Evolutionary conservation across 2,888 invertebrate species (phyloP).

Genomic region (Falcaria lacertinaria): DNA sequence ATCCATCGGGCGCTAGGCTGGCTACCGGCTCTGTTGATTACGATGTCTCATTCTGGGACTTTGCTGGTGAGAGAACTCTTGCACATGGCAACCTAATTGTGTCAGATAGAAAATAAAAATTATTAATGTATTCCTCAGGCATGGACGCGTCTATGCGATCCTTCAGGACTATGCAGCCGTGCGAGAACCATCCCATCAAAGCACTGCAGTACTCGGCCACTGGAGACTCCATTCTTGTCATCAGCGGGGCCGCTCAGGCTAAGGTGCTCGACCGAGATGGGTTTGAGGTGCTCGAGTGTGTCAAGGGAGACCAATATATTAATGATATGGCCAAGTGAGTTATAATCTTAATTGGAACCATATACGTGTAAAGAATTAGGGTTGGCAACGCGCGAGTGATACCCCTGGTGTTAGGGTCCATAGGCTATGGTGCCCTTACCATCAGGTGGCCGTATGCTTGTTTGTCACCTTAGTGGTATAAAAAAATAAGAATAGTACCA

Average conservation of each 20-base stretch:
- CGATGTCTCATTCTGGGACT: constrained; percentile 98
- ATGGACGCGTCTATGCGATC: constrained; percentile 96
- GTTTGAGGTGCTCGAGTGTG: constrained; percentile 94
- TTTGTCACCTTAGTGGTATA: no score
- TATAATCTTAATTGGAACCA: no score
- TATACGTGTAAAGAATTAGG: no score
- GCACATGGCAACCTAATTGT: no score
- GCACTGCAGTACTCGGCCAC: constrained; percentile 94
- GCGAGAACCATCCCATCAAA: constrained; percentile 96
- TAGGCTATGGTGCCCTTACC: no score
- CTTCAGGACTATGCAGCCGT: constrained; percentile 95
- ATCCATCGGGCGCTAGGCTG: constrained; percentile 95
- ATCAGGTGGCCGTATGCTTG: no score
- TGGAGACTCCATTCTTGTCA: constrained; percentile 95
- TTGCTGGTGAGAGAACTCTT: constrained; percentile 84
- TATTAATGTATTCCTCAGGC: constrained; percentile 67
- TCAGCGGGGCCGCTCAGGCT: constrained; percentile 95
- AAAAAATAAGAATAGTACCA: no score
- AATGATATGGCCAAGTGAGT: constrained; percentile 89
- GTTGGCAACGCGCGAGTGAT: no score
- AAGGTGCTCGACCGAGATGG: constrained; percentile 97
- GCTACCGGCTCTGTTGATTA: constrained; percentile 97
- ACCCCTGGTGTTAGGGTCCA: no score
- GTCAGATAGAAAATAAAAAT: no score
- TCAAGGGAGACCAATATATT: constrained; percentile 97